Conservation (phyloP, 2,888 invertebrate genomes). For the Loripinus fragilis region DNA sequence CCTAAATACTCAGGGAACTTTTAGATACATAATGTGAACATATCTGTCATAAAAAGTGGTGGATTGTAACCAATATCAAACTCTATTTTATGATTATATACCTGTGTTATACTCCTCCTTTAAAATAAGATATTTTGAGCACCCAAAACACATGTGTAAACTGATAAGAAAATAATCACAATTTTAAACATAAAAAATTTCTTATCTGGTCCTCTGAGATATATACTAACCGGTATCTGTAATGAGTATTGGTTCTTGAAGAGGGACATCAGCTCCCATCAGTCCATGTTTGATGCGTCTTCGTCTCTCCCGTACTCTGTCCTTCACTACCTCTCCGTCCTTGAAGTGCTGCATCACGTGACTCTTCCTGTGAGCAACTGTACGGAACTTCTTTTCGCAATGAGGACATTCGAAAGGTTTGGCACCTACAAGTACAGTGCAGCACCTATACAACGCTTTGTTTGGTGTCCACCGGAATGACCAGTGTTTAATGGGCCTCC, state of each 20-base stretch:
- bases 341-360: conserved; percentile 80
- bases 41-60: too few relatives aligned
- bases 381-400: conserved; percentile 82
- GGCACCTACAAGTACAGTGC: conserved; percentile 80
- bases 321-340: conserved; percentile 31
- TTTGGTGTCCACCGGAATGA: background rate
- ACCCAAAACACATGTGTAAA: too few relatives aligned
- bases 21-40: too few relatives aligned
- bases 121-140: too few relatives aligned
- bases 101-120: too few relatives aligned
- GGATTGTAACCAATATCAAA: too few relatives aligned
- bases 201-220: too few relatives aligned
- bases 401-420: conserved; percentile 83
- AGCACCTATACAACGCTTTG: too few relatives aligned
- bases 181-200: too few relatives aligned
- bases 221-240: conserved; percentile 85
- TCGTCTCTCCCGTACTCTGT: conserved; percentile 4
- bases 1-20: too few relatives aligned
- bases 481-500: background rate
- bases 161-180: too few relatives aligned
- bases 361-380: conserved; percentile 81
- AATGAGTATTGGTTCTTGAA: conserved; percentile 86
- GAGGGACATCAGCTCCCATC: conserved; percentile 83
- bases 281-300: conserved; percentile 56
- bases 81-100: too few relatives aligned